A percentile compares a stretch with the other conserved stretches of the same genome.
Evolutionary conservation across 2,888 invertebrate species (phyloP).

Genomic region (Nephrocerus scutellatus): DNA sequence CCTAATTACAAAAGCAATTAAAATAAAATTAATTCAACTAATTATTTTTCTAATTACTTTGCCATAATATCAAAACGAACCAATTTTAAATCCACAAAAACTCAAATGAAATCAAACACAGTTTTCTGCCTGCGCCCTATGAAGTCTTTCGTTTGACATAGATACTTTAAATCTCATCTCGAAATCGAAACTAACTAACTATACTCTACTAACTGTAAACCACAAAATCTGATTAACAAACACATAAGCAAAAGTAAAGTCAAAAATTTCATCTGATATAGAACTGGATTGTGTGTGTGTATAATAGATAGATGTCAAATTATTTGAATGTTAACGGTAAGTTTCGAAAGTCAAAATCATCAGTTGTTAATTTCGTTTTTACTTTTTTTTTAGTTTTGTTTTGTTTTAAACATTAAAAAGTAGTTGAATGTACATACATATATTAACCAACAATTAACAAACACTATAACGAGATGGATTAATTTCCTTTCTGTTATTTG

Average conservation of each 20-base stretch:
- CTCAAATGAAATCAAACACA: slow-evolving; percentile 25
- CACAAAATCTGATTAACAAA: slow-evolving; percentile 21
- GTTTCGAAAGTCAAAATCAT: slow-evolving; percentile 10
- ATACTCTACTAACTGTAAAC: slow-evolving; percentile 23
- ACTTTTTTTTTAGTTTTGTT: too few relatives aligned
- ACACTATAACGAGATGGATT: too few relatives aligned
- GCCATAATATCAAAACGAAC: slow-evolving; percentile 2
- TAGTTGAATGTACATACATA: too few relatives aligned
- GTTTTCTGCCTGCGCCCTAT: slow-evolving; percentile 47
- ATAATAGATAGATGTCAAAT: slow-evolving; percentile 2
- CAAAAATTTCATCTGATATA: slow-evolving; percentile 27
- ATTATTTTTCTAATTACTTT: not conserved
- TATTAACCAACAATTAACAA: too few relatives aligned
- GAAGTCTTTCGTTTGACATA: slow-evolving; percentile 49
- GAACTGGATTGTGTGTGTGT: too few relatives aligned
- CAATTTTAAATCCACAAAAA: slow-evolving; percentile 6
- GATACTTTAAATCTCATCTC: slow-evolving; percentile 20
- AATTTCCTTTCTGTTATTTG: too few relatives aligned
- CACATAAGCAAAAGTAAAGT: slow-evolving; percentile 19
- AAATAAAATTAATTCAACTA: not conserved
- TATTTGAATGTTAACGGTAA: slow-evolving; percentile 16
- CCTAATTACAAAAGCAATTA: not conserved
- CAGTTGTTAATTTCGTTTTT: too few relatives aligned
- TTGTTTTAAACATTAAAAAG: too few relatives aligned
- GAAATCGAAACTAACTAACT: slow-evolving; percentile 19